phyloP scores from a whole-genome alignment of 2,113 vertebrate species.

The Calypte anna region DNA sequence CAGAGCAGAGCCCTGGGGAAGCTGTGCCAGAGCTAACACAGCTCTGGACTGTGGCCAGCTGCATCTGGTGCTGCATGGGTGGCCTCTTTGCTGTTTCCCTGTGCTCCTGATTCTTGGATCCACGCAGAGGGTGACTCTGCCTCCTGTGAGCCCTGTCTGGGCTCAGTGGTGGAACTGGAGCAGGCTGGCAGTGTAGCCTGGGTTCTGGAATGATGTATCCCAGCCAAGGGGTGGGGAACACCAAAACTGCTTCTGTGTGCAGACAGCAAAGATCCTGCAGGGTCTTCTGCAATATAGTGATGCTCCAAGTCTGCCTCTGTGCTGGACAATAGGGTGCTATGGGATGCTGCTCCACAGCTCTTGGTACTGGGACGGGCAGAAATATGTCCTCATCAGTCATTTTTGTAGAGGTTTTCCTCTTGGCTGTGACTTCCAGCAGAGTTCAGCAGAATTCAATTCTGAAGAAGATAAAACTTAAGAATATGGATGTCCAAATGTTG shows the following conservation, averaged over 20 bases:
- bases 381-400: neutral
- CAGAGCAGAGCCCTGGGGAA: neutral
- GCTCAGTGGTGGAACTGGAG: neutral
- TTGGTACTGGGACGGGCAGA: neutral
- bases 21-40: neutral
- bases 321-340: neutral
- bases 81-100: neutral
- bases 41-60: neutral
- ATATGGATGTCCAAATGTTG: conserved; percentile 63
- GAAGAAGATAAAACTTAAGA: conserved; percentile 29
- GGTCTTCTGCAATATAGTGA: neutral
- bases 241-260: neutral
- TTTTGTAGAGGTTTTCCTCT: conserved; percentile 26
- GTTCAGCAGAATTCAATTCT: conserved; percentile 20
- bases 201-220: neutral
- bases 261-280: neutral
- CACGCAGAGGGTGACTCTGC: rapidly evolving
- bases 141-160: neutral
- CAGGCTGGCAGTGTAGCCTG: neutral
- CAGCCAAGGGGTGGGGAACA: neutral
- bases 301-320: neutral
- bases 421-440: conserved; percentile 10
- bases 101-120: neutral
- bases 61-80: neutral
- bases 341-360: neutral